phyloP scores from a whole-genome alignment of 2,797 vertebrate species.

The Liparis tanakae region DNA sequence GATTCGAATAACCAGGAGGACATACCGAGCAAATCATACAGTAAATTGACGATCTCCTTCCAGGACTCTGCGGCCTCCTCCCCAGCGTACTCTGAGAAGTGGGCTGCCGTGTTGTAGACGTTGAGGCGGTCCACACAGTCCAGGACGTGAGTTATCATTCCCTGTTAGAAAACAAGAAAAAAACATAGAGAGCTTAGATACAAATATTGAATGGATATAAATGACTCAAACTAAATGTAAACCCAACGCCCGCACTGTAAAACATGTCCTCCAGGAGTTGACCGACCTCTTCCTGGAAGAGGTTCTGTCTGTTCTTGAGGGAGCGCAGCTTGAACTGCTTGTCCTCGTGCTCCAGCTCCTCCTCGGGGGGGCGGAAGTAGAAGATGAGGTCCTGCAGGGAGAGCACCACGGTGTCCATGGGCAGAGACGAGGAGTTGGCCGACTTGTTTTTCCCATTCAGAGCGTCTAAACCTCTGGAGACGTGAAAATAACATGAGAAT shows the following conservation, averaged over 20 bases:
- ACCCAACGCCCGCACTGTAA: slow-evolving; percentile 4
- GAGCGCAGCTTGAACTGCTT: slow-evolving; percentile 94
- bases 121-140: slow-evolving; percentile 94
- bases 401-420: slow-evolving; percentile 89
- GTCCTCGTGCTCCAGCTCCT: slow-evolving; percentile 93
- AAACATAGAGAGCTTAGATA: neutral
- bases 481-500: slow-evolving; percentile 10
- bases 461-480: slow-evolving; percentile 88
- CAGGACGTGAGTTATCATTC: slow-evolving; percentile 92
- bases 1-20: slow-evolving; percentile 1
- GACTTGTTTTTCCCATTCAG: slow-evolving; percentile 91
- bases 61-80: slow-evolving; percentile 94
- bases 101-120: slow-evolving; percentile 92
- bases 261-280: neutral
- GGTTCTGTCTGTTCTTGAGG: slow-evolving; percentile 92
- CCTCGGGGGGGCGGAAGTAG: slow-evolving; percentile 92
- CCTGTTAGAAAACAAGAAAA: slow-evolving; percentile 74
- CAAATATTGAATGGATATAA: neutral
- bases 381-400: slow-evolving; percentile 93
- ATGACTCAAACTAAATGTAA: neutral
- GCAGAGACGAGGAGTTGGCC: slow-evolving; percentile 80
- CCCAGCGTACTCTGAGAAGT: slow-evolving; percentile 93
- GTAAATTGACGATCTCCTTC: slow-evolving; percentile 94
- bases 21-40: slow-evolving; percentile 93
- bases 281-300: slow-evolving; percentile 93